Evolutionary conservation across 2,113 vertebrate genomes (phyloP).

Genomic region (Neopipo cinnamomea): DNA sequence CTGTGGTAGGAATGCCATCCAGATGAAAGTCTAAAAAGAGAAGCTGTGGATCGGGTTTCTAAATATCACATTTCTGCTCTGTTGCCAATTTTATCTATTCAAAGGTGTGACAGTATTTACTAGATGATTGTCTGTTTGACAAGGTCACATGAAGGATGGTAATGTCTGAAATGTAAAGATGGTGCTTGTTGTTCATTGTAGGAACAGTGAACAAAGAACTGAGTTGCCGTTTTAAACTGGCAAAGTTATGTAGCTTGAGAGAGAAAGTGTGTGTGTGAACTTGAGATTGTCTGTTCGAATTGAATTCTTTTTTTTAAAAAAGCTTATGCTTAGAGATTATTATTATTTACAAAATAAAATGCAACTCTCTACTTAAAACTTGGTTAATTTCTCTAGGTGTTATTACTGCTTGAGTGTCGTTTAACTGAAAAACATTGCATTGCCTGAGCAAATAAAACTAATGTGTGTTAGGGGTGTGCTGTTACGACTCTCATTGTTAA

Average conservation of each 20-base stretch:
- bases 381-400: not conserved
- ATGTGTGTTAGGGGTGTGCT: not conserved
- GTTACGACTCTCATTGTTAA: not conserved
- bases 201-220: not conserved
- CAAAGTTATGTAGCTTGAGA: not conserved
- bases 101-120: constrained; percentile 72
- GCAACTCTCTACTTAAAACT: not conserved
- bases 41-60: constrained; percentile 69
- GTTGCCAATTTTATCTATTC: constrained; percentile 72
- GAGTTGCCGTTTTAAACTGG: not conserved
- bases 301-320: not conserved
- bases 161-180: not conserved
- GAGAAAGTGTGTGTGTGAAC: not conserved
- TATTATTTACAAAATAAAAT: not conserved
- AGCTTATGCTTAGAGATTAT: not conserved
- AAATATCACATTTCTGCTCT: constrained; percentile 70
- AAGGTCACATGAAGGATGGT: constrained; percentile 64
- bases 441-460: not conserved
- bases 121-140: constrained; percentile 49
- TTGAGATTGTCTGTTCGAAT: not conserved
- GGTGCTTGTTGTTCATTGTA: not conserved
- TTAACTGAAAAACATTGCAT: not conserved
- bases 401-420: not conserved
- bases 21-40: constrained; percentile 77
- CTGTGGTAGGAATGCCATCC: constrained; percentile 65